Base-by-base conservation (phyloP, 2,113 vertebrate genomes). In the Rhinoptilus africanus region DNA sequence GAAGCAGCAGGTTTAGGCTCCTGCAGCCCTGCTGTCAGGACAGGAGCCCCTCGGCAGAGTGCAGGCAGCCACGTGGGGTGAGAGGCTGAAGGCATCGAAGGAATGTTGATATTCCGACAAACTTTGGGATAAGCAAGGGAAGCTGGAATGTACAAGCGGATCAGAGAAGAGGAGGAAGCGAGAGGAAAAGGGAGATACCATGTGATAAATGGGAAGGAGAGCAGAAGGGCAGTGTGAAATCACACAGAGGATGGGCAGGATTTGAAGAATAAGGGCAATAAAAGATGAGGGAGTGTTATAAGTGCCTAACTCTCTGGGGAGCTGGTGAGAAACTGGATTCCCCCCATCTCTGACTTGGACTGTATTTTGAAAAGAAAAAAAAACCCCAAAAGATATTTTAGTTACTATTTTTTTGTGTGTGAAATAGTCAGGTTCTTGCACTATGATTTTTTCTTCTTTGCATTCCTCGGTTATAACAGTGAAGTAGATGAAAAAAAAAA, bases 171-270 rank as follows among this genome's bases (percentile, higher is more conserved):
- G 41, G 41, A 57, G 75, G 69, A 77, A 76, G 37, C 1, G 6
- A 90, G 39, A 0, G 0, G 53, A 64, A 64, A 88, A 71, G 54
- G 75, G 66, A 96, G 92, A 95, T 89, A 85, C 19, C 0, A 0
- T 69, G 85, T 93, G 91, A 96, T 92, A 83, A 89, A 96, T 88
- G 74, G 59, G 87, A 66, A 62, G 23, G 78, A 83, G 88, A 94
- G 83, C 92, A 79, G 89, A 69, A 95, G 74, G 79, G 56, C 75
- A 79, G 28, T 8, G 15, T 10, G 20, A 89, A 93, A 85, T 26
- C 37, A 57, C 60, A 13, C 60, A 88, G 43, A 47, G 45, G 28
- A 77, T 77, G 75, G 86, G 53, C 88, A 93, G 76, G 63, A 50
- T 88, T 76, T 87, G 74, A 93, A 68, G 87, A 88, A 84, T 76